These are phyloP conservation scores for Turritopsis dohrnii DNA, from an alignment of 30 jellyfish, hydroid and myxozoan species.

Conservation along the genomic window DNA sequence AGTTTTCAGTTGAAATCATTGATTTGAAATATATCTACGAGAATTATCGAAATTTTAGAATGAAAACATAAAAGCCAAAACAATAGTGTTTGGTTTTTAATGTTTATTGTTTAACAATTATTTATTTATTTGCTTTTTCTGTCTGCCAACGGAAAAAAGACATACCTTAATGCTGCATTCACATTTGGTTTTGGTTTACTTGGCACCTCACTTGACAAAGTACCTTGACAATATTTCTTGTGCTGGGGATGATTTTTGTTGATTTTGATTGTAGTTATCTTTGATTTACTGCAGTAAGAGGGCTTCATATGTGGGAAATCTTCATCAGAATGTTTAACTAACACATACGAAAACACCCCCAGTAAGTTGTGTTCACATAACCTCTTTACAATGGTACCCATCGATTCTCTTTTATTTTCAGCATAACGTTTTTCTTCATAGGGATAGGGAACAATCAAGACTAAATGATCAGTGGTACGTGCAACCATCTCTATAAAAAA, in stretches of 20 bases:
- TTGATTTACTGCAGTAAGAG: not conserved
- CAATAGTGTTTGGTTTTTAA: no score
- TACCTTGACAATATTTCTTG: not conserved
- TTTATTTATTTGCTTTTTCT: no score
- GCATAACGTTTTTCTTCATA: not conserved
- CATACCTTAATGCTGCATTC: not conserved
- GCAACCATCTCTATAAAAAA: not conserved
- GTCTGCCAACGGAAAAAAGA: not conserved
- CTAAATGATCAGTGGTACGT: not conserved
- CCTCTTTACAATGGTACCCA: not conserved
- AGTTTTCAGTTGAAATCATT: not conserved
- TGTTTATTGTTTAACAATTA: no score
- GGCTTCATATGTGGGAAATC: not conserved
- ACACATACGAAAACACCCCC: not conserved
- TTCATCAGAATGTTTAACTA: not conserved
- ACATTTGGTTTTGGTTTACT: not conserved
- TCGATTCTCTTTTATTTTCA: not conserved
- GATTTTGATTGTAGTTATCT: not conserved
- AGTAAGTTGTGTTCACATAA: not conserved
- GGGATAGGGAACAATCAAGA: not conserved
- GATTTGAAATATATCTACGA: not conserved
- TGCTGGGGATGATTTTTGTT: not conserved
- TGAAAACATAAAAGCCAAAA: no score
- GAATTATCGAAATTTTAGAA: no score
- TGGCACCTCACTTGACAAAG: not conserved